Percentiles rank a stretch among this genome's conserved stretches.
Conservation (phyloP, 2,888 invertebrate species). For the Periphyllus acericola region DNA sequence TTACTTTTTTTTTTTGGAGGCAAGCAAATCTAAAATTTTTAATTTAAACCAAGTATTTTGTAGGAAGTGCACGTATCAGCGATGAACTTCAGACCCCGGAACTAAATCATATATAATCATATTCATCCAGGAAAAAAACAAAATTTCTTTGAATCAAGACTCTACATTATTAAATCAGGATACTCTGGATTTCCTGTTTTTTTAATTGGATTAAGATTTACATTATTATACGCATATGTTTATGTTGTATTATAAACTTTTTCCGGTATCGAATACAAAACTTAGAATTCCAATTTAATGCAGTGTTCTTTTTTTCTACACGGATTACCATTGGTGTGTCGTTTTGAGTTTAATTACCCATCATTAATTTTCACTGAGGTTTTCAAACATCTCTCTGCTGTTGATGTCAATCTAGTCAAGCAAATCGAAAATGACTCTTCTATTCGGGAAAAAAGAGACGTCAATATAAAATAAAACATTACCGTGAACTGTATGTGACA, state of each 20-base stretch:
- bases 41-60: neutral
- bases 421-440: too few species aligned
- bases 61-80: neutral
- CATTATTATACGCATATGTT: neutral
- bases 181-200: neutral
- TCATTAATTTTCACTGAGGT: too few species aligned
- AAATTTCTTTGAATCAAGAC: neutral
- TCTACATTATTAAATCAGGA: neutral
- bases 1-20: too few species aligned
- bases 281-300: neutral
- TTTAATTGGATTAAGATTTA: neutral
- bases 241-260: neutral
- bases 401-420: too few species aligned
- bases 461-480: too few species aligned
- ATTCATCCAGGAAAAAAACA: neutral
- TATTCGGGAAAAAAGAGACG: too few species aligned
- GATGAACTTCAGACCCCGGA: neutral
- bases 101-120: neutral
- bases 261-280: neutral
- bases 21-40: neutral
- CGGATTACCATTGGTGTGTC: neutral
- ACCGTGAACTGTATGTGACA: too few species aligned
- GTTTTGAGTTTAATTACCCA: neutral
- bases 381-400: too few species aligned
- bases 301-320: too few species aligned